Conservation (phyloP, 1,140 invertebrate species). For the Drosophila mauritiana region DNA sequence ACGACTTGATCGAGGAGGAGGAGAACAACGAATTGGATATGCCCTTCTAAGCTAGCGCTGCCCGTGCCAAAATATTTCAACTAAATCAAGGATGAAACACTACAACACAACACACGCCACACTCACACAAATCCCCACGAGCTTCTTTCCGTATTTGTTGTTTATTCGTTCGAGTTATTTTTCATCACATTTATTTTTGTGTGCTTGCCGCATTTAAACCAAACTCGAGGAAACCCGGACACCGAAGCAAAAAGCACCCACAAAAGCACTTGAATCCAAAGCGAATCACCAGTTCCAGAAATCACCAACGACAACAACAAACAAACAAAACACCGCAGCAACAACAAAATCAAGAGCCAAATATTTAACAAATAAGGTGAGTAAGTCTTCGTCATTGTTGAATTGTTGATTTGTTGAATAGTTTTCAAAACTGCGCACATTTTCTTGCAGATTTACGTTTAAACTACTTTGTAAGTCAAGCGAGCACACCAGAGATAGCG, state of each 20-base stretch:
- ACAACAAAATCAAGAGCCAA: slow-evolving; percentile 23
- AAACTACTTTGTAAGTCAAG: slow-evolving; percentile 16
- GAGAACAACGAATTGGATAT: slow-evolving; percentile 34
- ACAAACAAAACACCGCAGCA: slow-evolving; percentile 15
- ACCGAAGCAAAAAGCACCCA: background rate
- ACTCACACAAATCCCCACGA: background rate
- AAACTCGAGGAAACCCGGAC: slow-evolving; percentile 42
- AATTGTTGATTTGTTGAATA: no score
- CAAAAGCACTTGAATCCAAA: slow-evolving; percentile 6
- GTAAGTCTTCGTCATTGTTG: background rate
- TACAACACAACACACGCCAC: background rate
- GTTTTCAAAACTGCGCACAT: background rate
- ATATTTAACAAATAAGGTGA: slow-evolving; percentile 34
- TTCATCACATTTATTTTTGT: slow-evolving; percentile 13
- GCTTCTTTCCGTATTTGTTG: slow-evolving; percentile 11
- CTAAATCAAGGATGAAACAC: slow-evolving; percentile 4
- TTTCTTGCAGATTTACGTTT: slow-evolving; percentile 11
- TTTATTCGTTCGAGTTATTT: background rate
- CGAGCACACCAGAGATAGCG: slow-evolving; percentile 7
- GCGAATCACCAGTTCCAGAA: slow-evolving; percentile 18
- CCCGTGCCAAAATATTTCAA: slow-evolving; percentile 53
- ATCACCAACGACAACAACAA: background rate
- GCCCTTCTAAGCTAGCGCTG: slow-evolving; percentile 51
- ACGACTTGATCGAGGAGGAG: slow-evolving; percentile 69
- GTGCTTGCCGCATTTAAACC: slow-evolving; percentile 67